These are phyloP conservation scores for Drosophila ironensis DNA, from an alignment of 1,140 invertebrate genomes.

Conservation along the genomic window DNA sequence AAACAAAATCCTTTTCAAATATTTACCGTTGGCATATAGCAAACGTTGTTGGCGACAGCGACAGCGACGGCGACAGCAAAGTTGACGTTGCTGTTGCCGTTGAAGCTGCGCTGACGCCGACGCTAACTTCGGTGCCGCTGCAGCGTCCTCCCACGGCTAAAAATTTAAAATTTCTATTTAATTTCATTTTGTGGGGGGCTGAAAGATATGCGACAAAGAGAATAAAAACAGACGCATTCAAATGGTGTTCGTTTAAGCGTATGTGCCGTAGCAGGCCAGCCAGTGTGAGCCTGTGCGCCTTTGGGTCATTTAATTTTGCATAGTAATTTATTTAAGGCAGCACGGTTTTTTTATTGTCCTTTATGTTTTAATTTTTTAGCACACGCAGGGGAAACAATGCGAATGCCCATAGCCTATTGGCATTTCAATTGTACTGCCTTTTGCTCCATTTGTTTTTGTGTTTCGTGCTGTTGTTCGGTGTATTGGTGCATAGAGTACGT, in stretches of 20 bases:
- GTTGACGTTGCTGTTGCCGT: constrained; percentile 17
- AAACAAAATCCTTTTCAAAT: constrained; percentile 82
- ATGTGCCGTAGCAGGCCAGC: not conserved
- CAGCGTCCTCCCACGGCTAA: constrained; percentile 38
- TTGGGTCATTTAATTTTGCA: constrained; percentile 79
- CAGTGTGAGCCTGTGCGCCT: constrained; percentile 52
- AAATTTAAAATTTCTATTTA: constrained; percentile 63
- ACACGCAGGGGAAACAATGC: constrained; percentile 52
- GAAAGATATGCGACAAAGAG: constrained; percentile 29
- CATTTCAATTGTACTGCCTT: constrained; percentile 77
- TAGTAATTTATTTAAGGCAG: constrained; percentile 76
- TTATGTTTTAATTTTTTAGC: constrained; percentile 77
- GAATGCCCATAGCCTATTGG: constrained; percentile 68
- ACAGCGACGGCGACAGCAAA: constrained; percentile 19
- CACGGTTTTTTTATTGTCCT: constrained; percentile 52
- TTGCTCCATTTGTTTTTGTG: constrained; percentile 55
- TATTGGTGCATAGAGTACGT: constrained; percentile 2
- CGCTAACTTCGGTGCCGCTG: not conserved
- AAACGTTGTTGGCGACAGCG: constrained; percentile 41
- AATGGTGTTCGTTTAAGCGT: not conserved
- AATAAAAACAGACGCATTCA: constrained; percentile 9
- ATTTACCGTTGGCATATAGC: constrained; percentile 80
- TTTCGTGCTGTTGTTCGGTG: constrained; percentile 26
- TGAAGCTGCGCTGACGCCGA: not conserved
- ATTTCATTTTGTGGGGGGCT: constrained; percentile 57